Evolutionary conservation across 2,888 invertebrate genomes (phyloP), one percentile per base, ranked within the genome.

Genomic region (Dugesia japonica): DNA sequence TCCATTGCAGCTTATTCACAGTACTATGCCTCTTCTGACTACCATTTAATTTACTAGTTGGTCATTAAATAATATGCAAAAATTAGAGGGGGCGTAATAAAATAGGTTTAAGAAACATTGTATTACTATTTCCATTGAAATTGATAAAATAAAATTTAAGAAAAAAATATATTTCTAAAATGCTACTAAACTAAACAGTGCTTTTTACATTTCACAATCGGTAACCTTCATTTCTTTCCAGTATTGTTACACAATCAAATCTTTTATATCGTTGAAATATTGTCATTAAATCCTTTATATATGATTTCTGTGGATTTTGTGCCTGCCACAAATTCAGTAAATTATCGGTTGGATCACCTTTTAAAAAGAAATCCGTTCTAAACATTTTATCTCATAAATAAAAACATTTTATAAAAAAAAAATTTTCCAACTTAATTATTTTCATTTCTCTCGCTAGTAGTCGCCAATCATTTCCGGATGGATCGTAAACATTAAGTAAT

Each of bases 311-410:
- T 7, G 56, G 23, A 56, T 56, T 56, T n/a, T 56, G 56, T n/a
- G 56, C 56, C 17, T 56, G 56, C 56, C 56, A 56, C 1, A 56
- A n/a, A 56, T 56, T 56, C 7, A 56, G n/a, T n/a, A 56, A 56
- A 23, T n/a, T 56, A n/a, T 56, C 56, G 4, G 56, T 56, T 56
- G 56, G 56, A n/a, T 56, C 23, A 9, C 17, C 56, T 56, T 56
- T 56, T 56, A 56, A 56, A 56, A 56, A 56, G 56, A 56, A 56
- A 23, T 56, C 56, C 17, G 56, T 56, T n/a, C 56, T 56, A 23
- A 56, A n/a, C 7, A 4, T 56, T 31, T 31, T 31, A 7, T 31
- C 13, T 31, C 31, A 31, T 31, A 31, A 31, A 31, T 7, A 13
- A 31, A 31, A 31, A 56, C 56, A 13, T 7, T 9, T 4, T 13